These are phyloP conservation scores for Apotomis turbidana DNA, from an alignment of 2,888 invertebrate genomes.

Conservation along the genomic window DNA sequence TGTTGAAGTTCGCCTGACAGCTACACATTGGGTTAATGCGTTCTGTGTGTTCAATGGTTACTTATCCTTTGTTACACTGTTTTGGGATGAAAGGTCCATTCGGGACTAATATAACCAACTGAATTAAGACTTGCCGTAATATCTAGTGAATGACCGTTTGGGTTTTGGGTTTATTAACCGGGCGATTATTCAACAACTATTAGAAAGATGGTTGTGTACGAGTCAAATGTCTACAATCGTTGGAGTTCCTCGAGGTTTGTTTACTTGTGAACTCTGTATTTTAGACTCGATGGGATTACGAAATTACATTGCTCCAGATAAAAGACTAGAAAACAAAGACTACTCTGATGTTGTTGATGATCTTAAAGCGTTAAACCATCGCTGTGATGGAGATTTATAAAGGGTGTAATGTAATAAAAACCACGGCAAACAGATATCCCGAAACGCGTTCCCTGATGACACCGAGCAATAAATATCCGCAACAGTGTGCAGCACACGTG, in stretches of 20 bases:
- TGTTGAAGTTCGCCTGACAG: slow-evolving; percentile 76
- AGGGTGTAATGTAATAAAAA: slow-evolving; percentile 32
- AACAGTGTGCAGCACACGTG: slow-evolving; percentile 65
- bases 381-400: slow-evolving; percentile 2
- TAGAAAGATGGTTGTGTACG: slow-evolving; percentile 26
- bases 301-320: not conserved
- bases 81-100: slow-evolving; percentile 65
- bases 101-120: slow-evolving; percentile 42
- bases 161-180: slow-evolving; percentile 32
- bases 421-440: slow-evolving; percentile 58
- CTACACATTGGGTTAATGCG: slow-evolving; percentile 73
- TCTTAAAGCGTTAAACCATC: not conserved
- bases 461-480: slow-evolving; percentile 60
- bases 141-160: slow-evolving; percentile 57
- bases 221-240: slow-evolving; percentile 22
- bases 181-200: slow-evolving; percentile 29
- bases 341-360: not conserved
- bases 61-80: slow-evolving; percentile 69
- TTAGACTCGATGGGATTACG: not conserved
- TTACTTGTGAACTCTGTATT: not conserved
- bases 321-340: not conserved
- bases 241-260: slow-evolving; percentile 5
- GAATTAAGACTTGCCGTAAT: slow-evolving; percentile 46
- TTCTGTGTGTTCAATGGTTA: slow-evolving; percentile 69
- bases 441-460: slow-evolving; percentile 60